Base-by-base conservation (phyloP, 2,888 invertebrate genomes). In the Apamea monoglypha region DNA sequence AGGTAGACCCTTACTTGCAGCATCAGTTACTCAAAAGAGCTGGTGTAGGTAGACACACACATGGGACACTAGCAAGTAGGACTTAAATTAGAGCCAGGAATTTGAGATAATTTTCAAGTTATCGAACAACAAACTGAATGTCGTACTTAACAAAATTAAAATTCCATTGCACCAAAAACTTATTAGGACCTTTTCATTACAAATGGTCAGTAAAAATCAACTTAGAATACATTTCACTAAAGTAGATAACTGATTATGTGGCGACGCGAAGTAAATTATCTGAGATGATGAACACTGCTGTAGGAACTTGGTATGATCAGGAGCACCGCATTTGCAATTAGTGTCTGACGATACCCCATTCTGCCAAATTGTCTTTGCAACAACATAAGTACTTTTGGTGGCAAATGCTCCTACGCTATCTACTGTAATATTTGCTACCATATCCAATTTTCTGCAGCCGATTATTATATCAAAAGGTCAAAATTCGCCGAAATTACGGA, bases 401-500 rank as follows among this genome's bases (percentile, higher is more conserved):
- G 16, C 18, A 50, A 18, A 50, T 50, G 50, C 50, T 6, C 18
- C 18, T 18, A 50, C 0, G 18, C 18, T 50, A 59, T 59, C n/a
- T 14, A n/a, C n/a, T 18, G 7, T 50, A 50, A 21, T 53, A 53
- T 18, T 36, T n/a, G 59, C 36, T 36, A 36, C 36, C 80, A 29
- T 29, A 67, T 78, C 47, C 56, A 50, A 59, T 36, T 21, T 29
- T 74, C 32, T 47, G 18, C 18, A 29, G 36, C 12, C 3, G 2
- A 40, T 40, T 59, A 29, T 18, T 21, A 47, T 29, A 36, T 67
- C 25, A 14, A 59, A 44, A 18, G 47, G 25, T 12, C 21, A 67
- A 12, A 78, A 59, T 78, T 80, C 68, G 25, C 36, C 36, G 18
- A 78, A 79, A 40, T 8, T 40, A 59, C 14, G 47, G 67, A 78